Base-by-base conservation (phyloP, 2,113 vertebrate genomes). In the Antechinus flavipes region DNA sequence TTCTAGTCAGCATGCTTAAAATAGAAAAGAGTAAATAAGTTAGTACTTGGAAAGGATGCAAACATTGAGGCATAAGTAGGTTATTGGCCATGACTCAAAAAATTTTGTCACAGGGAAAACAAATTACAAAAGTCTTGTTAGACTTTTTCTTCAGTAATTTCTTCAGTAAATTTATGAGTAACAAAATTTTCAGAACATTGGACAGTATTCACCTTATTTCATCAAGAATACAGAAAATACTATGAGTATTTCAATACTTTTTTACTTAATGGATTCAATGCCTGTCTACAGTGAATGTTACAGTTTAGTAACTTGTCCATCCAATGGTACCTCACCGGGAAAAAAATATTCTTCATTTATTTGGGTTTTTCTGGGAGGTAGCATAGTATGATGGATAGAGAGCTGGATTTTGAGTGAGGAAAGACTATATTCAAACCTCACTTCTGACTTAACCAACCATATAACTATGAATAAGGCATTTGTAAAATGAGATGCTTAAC, bases 91-190 rank as follows among this genome's bases (percentile, higher is more conserved):
- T 96, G 94, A 56, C 90, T 97, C 96, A 94, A 42, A 95, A 95
- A 94, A 54, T 84, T 90, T 95, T 96, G 94, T 58, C 89, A 93
- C 93, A 47, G 53, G 54, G 94, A 52, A 92, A 95, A 93, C 68
- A 95, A 93, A 91, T 90, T 94, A 96, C 94, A 96, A 97, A 93
- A 97, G 68, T 92, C 92, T 96, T 52, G n/a, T 93, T 93, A 95
- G 68, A 56, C 49, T 49, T 49, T 53, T 52, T 95, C 95, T 95
- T 90, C 46, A 95, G 92, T 84, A 95, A 42, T 53, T 52, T 95
- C 95, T 95, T 90, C 46, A 95, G 92, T 84, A 95, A 42, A 89
- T 97, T 97, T 96, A 95, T 94, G 94, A 97, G 95, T 53, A 91
- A 61, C 30, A 94, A 94, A 94, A 23, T 93, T 96, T 90, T 90